Conservation (phyloP, 2,888 invertebrate genomes). For the Deroplatys truncata region DNA sequence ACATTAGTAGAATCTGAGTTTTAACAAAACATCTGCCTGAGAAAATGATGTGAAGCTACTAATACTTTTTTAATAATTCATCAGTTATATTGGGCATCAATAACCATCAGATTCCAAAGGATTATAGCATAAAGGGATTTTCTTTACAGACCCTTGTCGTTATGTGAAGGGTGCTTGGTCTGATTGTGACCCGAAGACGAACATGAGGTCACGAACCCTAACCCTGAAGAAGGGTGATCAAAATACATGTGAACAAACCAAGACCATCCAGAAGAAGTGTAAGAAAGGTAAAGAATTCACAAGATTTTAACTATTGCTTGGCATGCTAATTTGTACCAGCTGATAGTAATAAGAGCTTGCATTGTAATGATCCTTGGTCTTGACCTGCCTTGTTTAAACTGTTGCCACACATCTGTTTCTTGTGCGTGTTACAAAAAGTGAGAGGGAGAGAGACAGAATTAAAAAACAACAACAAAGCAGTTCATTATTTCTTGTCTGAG, state of each 20-base stretch:
- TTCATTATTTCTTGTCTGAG: too few relatives aligned
- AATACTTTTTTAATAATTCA: too few relatives aligned
- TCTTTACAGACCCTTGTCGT: slow-evolving; percentile 64
- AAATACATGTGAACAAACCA: slow-evolving; percentile 73
- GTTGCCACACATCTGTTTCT: background rate
- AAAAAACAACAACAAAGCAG: too few relatives aligned
- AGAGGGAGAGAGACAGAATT: too few relatives aligned
- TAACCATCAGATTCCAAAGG: background rate
- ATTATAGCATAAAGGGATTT: background rate
- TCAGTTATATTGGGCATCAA: background rate
- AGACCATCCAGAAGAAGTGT: slow-evolving; percentile 87
- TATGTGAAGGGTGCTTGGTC: slow-evolving; percentile 86
- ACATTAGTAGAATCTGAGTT: background rate
- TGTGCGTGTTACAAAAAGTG: background rate
- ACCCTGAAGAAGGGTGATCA: slow-evolving; percentile 82
- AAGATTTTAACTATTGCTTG: background rate
- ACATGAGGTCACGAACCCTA: slow-evolving; percentile 74
- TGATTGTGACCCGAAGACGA: slow-evolving; percentile 80
- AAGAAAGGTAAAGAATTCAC: slow-evolving; percentile 68
- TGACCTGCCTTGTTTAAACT: background rate
- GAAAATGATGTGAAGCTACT: background rate
- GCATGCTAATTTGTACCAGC: background rate
- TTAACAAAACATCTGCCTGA: background rate
- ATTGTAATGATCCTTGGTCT: background rate
- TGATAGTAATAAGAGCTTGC: background rate